phyloP scores from a whole-genome alignment of 2,113 vertebrate species.

The Alexandromys fortis region DNA sequence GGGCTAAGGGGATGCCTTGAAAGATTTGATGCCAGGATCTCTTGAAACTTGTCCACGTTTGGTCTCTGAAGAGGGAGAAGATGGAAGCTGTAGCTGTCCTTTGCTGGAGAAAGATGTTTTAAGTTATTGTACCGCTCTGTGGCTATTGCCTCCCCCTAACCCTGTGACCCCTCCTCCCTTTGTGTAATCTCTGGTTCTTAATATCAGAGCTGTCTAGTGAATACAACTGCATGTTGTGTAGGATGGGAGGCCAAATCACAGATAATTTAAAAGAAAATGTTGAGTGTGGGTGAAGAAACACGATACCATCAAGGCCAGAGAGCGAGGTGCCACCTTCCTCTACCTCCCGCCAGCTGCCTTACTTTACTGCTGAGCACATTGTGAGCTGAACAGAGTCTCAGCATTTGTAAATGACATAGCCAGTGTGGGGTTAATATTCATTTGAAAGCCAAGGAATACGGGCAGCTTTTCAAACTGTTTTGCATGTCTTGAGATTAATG shows the following conservation, averaged over 20 bases:
- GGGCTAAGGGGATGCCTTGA: background rate
- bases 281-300: background rate
- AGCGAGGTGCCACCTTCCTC: background rate
- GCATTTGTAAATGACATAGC: background rate
- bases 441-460: background rate
- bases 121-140: background rate
- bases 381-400: background rate
- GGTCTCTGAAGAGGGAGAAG: background rate
- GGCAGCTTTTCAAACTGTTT: background rate
- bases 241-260: background rate
- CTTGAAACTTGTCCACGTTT: fast-evolving
- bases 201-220: background rate
- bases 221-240: background rate
- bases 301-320: background rate
- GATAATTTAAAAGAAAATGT: background rate
- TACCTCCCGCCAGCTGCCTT: background rate
- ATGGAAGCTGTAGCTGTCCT: background rate
- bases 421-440: background rate
- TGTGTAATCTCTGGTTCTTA: background rate
- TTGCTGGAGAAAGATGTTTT: background rate
- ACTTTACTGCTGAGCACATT: background rate
- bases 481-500: background rate
- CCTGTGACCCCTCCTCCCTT: background rate
- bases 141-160: background rate
- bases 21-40: background rate